Evolutionary conservation across 1,140 invertebrate species (phyloP).

Genomic region (Paraescarpia echinospica): DNA sequence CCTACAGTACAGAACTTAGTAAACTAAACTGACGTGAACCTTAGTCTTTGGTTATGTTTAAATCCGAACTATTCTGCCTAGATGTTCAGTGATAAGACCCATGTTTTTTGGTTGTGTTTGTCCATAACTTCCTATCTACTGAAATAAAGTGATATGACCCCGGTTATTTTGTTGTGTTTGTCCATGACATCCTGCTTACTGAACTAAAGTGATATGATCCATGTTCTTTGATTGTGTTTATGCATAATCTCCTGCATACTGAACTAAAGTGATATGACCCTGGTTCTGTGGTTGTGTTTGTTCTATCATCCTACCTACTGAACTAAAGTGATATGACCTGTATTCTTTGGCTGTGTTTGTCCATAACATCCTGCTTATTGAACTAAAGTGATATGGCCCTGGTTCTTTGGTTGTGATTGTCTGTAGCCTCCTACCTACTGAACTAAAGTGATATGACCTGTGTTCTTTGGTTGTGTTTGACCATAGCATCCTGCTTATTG

Average conservation of each 20-base stretch:
- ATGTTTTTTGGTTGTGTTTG: background rate
- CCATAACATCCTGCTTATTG: background rate
- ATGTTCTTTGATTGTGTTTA: conserved; percentile 21
- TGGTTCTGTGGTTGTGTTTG: background rate
- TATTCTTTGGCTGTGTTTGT: conserved; percentile 18
- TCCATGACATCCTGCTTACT: conserved; percentile 20
- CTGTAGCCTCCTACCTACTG: conserved; percentile 20
- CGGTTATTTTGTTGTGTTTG: background rate
- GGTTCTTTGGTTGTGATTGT: background rate
- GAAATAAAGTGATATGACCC: background rate
- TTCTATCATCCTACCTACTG: conserved; percentile 18
- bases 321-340: conserved; percentile 8
- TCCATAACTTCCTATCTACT: background rate
- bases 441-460: conserved; percentile 7
- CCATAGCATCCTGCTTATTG: background rate
- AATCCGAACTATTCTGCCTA: too few relatives aligned
- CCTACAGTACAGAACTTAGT: background rate
- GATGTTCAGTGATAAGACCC: too few relatives aligned
- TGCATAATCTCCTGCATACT: background rate
- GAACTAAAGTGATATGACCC: background rate
- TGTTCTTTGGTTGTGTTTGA: conserved; percentile 21
- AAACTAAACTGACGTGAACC: too few relatives aligned
- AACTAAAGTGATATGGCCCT: background rate
- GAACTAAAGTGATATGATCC: conserved; percentile 6
- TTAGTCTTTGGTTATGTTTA: too few relatives aligned